Evolutionary conservation across 1,140 invertebrate species (phyloP).

Genomic region (Teleogryllus occipitalis): DNA sequence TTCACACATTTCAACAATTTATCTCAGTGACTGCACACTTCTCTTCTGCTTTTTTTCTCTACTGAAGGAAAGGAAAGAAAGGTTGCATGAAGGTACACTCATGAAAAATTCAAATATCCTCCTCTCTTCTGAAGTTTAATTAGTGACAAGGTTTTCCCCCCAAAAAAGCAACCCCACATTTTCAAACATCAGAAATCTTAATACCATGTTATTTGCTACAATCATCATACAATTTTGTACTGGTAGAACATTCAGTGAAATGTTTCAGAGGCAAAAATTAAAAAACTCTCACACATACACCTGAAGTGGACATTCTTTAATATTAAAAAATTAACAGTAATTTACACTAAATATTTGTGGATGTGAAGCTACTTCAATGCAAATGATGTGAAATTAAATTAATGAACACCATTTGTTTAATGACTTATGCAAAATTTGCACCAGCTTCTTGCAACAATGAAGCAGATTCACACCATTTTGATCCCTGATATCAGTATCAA

Average conservation of each 20-base stretch:
- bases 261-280: background rate
- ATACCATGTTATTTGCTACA: background rate
- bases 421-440: background rate
- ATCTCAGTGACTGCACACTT: background rate
- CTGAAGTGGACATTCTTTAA: background rate
- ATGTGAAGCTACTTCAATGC: background rate
- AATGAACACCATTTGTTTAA: slow-evolving; percentile 5
- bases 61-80: background rate
- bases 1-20: background rate
- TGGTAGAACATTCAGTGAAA: background rate
- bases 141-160: background rate
- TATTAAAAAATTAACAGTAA: slow-evolving; percentile 3
- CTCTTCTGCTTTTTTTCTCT: background rate
- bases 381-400: slow-evolving; percentile 3
- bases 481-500: background rate
- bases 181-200: background rate
- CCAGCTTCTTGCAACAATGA: background rate
- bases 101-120: background rate
- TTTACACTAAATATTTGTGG: background rate
- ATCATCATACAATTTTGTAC: slow-evolving; percentile 1
- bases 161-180: background rate
- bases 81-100: background rate
- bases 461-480: background rate
- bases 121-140: background rate
- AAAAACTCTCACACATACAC: background rate